Conservation (phyloP, 2,113 vertebrate species). For the Phainopepla nitens region DNA sequence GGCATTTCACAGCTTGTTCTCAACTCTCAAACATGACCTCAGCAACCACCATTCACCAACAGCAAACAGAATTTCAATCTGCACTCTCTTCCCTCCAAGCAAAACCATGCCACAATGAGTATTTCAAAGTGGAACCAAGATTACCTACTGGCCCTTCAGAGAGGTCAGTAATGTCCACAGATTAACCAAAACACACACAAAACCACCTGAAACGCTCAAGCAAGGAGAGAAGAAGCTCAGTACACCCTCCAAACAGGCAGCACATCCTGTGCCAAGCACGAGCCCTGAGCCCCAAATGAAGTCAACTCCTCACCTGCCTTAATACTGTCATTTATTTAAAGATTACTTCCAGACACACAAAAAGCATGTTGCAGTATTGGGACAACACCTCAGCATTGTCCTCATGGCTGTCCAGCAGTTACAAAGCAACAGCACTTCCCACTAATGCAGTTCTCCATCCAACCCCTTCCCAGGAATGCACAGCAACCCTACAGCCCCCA, state of each 20-base stretch:
- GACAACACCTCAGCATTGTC: too few species aligned
- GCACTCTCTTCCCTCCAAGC: neutral
- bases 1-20: neutral
- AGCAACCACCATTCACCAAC: neutral
- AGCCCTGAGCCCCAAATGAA: neutral
- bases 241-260: neutral
- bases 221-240: neutral
- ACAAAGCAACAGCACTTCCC: neutral
- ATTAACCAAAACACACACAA: neutral
- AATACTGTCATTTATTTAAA: neutral
- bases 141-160: neutral
- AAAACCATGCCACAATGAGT: accelerated
- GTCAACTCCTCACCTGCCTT: neutral
- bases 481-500: neutral
- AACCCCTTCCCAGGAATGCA: neutral
- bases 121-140: neutral
- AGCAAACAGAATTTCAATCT: neutral
- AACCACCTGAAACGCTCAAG: neutral
- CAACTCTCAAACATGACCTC: neutral
- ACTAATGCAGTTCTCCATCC: neutral
- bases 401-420: neutral
- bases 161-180: neutral
- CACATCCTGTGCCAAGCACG: accelerated
- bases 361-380: neutral
- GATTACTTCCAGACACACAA: neutral